Evolutionary conservation across 2,113 vertebrate species (phyloP).

Genomic region (Larimichthys crocea): DNA sequence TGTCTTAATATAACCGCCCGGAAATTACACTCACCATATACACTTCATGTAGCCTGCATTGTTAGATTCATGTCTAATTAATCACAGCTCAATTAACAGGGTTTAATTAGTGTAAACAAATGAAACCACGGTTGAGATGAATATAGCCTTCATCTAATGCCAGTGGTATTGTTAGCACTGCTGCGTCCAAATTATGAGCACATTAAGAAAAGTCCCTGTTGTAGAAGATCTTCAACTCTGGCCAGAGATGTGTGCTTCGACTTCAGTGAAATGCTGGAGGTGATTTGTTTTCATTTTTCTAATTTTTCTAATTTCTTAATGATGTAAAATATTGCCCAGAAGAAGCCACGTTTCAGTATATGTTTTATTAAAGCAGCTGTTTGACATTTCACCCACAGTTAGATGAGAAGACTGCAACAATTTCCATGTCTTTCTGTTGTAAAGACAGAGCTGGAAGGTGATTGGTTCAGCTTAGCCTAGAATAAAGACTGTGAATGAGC

Average conservation of each 20-base stretch:
- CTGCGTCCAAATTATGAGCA: conserved; percentile 15
- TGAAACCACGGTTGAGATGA: conserved; percentile 19
- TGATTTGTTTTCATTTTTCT: background rate
- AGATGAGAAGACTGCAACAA: background rate
- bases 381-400: background rate
- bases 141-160: conserved; percentile 20
- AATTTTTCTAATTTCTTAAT: background rate
- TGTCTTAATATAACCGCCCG: conserved; percentile 5
- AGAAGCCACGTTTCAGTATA: background rate
- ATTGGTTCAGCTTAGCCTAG: background rate
- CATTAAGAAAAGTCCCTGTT: background rate
- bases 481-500: background rate
- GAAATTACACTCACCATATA: conserved; percentile 24
- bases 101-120: conserved; percentile 51
- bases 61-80: conserved; percentile 3
- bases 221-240: background rate
- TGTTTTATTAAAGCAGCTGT: background rate
- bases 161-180: conserved; percentile 2
- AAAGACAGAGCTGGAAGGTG: background rate
- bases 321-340: background rate
- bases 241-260: background rate
- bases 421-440: background rate
- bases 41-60: background rate
- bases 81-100: conserved; percentile 34
- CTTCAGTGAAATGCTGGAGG: background rate